Evolutionary conservation across 2,797 vertebrate genomes (phyloP).

Genomic region (Saxicola maurus): DNA sequence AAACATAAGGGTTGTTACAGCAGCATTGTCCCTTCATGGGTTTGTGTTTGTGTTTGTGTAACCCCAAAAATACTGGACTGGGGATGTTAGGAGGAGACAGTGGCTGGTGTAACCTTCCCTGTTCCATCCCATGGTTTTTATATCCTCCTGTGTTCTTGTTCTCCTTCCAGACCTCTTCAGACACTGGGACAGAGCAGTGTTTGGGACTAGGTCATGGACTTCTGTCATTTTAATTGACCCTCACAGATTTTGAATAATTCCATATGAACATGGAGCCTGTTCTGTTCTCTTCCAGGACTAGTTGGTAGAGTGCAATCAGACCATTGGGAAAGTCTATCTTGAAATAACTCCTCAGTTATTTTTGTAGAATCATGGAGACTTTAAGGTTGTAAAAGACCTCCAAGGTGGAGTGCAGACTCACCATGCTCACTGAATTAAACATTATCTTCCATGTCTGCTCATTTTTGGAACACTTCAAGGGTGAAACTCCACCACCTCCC

Average conservation of each 20-base stretch:
- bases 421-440: not conserved
- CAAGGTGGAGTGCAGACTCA: not conserved
- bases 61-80: not conserved
- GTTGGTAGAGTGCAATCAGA: not conserved
- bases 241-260: not conserved
- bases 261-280: not conserved
- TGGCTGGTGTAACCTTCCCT: not conserved
- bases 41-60: not conserved
- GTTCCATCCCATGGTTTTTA: not conserved
- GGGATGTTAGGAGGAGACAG: not conserved
- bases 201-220: not conserved
- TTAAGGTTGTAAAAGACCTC: not conserved
- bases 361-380: not conserved
- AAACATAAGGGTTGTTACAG: not conserved
- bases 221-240: not conserved
- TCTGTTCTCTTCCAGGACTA: not conserved
- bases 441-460: not conserved
- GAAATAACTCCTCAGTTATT: not conserved
- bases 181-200: not conserved
- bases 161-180: not conserved
- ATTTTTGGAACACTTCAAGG: not conserved
- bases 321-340: not conserved
- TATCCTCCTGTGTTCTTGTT: not conserved
- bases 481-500: not conserved
- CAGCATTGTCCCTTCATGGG: not conserved